These are phyloP conservation scores for Embiotoca jacksoni DNA, from an alignment of 2,113 vertebrate species.

Conservation along the genomic window DNA sequence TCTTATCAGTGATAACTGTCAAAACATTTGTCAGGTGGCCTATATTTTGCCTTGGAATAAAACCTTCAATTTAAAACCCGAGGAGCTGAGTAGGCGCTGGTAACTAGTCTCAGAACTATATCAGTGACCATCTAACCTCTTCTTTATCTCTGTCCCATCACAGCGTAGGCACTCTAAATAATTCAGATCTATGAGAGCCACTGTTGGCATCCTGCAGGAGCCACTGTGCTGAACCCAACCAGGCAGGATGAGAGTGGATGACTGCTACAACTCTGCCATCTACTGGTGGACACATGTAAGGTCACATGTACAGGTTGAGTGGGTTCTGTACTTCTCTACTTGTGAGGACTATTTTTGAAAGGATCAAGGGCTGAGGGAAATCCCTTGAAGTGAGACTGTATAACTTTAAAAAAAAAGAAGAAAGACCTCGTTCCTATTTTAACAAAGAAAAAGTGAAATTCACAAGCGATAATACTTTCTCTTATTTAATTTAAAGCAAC, in stretches of 20 bases:
- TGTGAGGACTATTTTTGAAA: too few species aligned
- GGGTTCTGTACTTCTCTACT: too few species aligned
- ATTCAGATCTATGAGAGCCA: conserved; percentile 48
- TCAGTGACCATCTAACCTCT: conserved; percentile 28
- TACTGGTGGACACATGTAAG: conserved; percentile 11
- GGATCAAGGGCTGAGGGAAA: too few species aligned
- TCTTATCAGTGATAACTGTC: neutral
- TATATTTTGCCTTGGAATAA: neutral
- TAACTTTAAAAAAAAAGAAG: too few species aligned
- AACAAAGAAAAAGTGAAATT: too few species aligned
- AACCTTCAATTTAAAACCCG: conserved; percentile 19
- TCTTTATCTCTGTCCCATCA: conserved; percentile 61
- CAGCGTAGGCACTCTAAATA: conserved; percentile 55
- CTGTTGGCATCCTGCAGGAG: conserved; percentile 15
- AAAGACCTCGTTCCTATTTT: too few species aligned
- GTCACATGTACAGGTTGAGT: neutral
- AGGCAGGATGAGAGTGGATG: neutral
- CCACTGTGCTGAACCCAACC: too few species aligned
- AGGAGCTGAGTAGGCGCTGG: neutral
- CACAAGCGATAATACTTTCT: too few species aligned
- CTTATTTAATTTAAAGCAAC: too few species aligned
- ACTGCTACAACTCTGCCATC: conserved; percentile 50
- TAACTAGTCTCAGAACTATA: neutral
- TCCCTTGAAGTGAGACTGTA: too few species aligned
- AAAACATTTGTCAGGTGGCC: conserved; percentile 13